phyloP scores from a whole-genome alignment of 2,113 vertebrate species.

The Baryphthengus martii region DNA sequence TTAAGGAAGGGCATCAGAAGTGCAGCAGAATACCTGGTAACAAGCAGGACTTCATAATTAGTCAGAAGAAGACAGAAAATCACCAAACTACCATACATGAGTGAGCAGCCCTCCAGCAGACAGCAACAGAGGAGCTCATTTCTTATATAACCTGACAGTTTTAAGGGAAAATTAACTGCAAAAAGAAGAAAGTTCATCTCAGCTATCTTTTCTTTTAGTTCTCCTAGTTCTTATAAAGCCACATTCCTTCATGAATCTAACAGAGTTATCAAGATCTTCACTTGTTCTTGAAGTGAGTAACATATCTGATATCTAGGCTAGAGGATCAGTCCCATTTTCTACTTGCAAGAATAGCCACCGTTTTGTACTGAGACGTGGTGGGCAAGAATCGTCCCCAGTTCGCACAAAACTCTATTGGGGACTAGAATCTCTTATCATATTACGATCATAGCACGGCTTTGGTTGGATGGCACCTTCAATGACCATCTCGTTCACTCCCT shows the following conservation, averaged over 20 bases:
- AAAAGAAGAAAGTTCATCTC: neutral
- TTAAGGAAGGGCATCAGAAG: neutral
- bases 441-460: neutral
- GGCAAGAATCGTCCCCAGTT: neutral
- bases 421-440: neutral
- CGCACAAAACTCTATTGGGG: neutral
- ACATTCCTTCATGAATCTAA: neutral
- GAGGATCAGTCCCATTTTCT: neutral
- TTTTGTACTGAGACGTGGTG: rapidly evolving
- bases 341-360: neutral
- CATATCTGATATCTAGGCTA: neutral
- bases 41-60: neutral
- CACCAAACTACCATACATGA: neutral
- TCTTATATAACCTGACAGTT: neutral
- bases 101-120: neutral
- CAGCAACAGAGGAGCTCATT: neutral
- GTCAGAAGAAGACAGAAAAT: neutral
- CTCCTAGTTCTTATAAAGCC: neutral
- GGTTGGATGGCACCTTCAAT: neutral
- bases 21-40: neutral
- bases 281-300: neutral
- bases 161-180: neutral
- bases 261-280: neutral
- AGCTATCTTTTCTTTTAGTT: neutral
- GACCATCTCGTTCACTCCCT: neutral